These are phyloP conservation scores for Tupaia tana DNA, from an alignment of 2,113 vertebrate genomes.

Conservation along the genomic window DNA sequence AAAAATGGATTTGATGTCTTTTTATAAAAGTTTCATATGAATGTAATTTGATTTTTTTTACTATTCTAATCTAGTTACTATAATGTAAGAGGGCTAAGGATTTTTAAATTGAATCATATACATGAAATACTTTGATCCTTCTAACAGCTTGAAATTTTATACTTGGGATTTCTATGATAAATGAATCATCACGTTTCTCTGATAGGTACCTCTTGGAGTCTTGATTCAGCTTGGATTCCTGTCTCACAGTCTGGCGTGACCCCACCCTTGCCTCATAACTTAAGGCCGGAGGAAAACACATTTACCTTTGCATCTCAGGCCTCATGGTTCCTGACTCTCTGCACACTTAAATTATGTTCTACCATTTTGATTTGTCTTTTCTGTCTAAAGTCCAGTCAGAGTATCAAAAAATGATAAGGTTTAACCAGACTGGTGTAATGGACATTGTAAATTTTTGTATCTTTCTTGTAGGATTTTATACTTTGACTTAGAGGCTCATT, in stretches of 20 bases:
- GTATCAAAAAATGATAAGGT: not conserved
- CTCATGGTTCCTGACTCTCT: not conserved
- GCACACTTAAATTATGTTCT: not conserved
- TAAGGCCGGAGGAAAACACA: not conserved
- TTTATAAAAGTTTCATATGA: constrained; percentile 80
- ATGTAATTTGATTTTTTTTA: constrained; percentile 81
- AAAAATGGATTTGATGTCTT: constrained; percentile 76
- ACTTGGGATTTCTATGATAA: constrained; percentile 69
- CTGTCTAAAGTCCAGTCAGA: constrained; percentile 1
- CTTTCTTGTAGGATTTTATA: not conserved
- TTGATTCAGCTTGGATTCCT: not conserved
- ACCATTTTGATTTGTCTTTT: constrained; percentile 17
- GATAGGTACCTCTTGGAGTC: constrained; percentile 59
- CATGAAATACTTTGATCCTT: constrained; percentile 74
- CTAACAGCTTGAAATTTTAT: constrained; percentile 73
- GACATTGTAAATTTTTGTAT: not conserved
- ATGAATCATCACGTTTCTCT: constrained; percentile 67
- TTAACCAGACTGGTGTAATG: not conserved
- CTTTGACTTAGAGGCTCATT: constrained; percentile 3
- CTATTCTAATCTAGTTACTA: constrained; percentile 68
- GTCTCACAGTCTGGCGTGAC: not conserved
- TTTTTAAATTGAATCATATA: constrained; percentile 77
- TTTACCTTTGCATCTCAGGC: constrained; percentile 14
- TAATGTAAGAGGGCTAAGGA: constrained; percentile 71
- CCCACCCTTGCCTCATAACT: not conserved